Evolutionary conservation across 2,113 vertebrate species (phyloP), one percentile per base, ranked within the genome.

Genomic region (Microcebus tavaratra): DNA sequence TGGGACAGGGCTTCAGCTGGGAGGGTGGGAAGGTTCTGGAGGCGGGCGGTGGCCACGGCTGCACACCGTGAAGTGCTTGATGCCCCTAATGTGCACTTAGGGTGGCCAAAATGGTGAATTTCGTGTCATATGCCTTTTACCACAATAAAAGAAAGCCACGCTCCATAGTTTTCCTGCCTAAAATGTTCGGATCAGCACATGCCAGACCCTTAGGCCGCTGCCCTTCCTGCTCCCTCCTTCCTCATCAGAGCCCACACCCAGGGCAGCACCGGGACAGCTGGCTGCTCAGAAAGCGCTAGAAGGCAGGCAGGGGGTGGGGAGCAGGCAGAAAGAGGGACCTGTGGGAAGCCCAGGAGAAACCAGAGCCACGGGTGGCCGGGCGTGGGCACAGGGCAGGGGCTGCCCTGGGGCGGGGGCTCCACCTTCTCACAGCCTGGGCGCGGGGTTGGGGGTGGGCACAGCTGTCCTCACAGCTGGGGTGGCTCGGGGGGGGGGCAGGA

Each of bases 41-140:
- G 8, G 1, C 15, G 12, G 48, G 1, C 0, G 11, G 78, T 1
- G 6, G n/a, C 1, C 20, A 31, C 0, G 25, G 50, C 1, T 5
- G 29, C 4, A 4, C 18, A 9, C 25, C 1, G 0, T 2, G 34
- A 50, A 48, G 6, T 17, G 20, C 29, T 18, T 39, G 39, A 50
- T 18, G 34, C 17, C 34, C 13, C n/a, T 12, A 10, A 48, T 6
- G n/a, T 13, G 21, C 12, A 53, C 6, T 63, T n/a, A 29, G 6
- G 25, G 6, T 8, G 31, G 42, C 6, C 36, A 6, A 88, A 53
- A 34, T n/a, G 55, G 27, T 39, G 23, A 15, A 14, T 53, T 10
- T 50, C 6, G 10, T 11, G 42, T 70, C 34, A 36, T 5, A 11
- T 17, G 3, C 83, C 0, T 45, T 21, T 68, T 34, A 23, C n/a